Percentiles rank a stretch among this genome's conserved stretches.
phyloP scores from a whole-genome alignment of 2,797 vertebrate species.

The Syngnathus acus region DNA sequence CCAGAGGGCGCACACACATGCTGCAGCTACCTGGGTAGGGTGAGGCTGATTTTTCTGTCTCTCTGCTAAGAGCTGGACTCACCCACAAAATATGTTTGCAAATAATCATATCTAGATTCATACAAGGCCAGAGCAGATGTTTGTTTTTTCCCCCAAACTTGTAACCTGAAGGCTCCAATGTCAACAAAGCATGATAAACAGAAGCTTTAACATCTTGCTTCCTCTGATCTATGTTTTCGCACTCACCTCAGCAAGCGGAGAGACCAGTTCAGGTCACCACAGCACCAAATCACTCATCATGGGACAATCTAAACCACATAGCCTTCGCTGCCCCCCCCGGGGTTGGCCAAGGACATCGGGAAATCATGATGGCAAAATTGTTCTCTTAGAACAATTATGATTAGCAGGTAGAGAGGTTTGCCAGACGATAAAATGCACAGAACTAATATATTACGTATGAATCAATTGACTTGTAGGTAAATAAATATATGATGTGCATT shows the following conservation, averaged over 20 bases:
- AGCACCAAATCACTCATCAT: conserved; percentile 1
- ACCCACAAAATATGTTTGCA: not conserved
- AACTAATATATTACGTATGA: not conserved
- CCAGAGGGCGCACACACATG: conserved; percentile 15
- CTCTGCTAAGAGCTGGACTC: not conserved
- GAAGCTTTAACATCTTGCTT: not conserved
- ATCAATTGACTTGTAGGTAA: not conserved
- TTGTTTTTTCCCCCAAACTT: not conserved
- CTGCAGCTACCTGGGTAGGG: conserved; percentile 27
- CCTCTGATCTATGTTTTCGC: not conserved
- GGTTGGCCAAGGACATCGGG: not conserved
- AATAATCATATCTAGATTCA: not conserved
- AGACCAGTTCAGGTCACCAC: not conserved
- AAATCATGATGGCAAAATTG: not conserved
- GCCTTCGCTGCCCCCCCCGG: not conserved
- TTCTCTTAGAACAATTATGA: not conserved
- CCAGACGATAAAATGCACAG: not conserved
- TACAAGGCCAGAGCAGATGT: not conserved
- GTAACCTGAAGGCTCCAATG: not conserved
- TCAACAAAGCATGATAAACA: not conserved
- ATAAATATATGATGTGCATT: not conserved
- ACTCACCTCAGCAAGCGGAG: no score
- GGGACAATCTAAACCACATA: not conserved
- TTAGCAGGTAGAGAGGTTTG: not conserved
- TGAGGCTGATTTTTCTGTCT: conserved; percentile 4